Percentiles rank a stretch among this genome's conserved stretches.
Conservation (phyloP, 2,888 invertebrate genomes). For the Hydrotaea cyrtoneurina region DNA sequence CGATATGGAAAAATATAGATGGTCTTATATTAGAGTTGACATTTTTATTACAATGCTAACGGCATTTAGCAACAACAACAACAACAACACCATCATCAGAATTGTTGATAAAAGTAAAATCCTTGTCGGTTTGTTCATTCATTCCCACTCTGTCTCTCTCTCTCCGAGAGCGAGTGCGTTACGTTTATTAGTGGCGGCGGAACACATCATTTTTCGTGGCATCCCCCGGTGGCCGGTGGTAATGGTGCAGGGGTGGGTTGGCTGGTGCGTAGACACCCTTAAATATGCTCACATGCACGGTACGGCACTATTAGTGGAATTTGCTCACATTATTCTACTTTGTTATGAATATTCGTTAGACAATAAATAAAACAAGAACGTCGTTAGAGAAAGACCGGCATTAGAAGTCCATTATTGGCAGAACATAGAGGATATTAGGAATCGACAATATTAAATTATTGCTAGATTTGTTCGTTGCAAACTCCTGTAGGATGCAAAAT, state of each 20-base stretch:
- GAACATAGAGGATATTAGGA: slow-evolving; percentile 7
- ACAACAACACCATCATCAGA: neutral
- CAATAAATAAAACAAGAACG: neutral
- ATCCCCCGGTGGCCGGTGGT: neutral
- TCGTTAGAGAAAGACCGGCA: neutral
- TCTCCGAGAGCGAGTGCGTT: neutral
- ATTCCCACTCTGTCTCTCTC: neutral
- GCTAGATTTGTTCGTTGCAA: neutral
- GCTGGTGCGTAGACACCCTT: slow-evolving; percentile 10
- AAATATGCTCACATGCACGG: too few relatives aligned
- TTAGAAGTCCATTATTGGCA: neutral
- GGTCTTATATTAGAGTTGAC: slow-evolving; percentile 73
- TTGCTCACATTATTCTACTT: slow-evolving; percentile 8
- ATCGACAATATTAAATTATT: slow-evolving; percentile 28
- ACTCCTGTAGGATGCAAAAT: neutral
- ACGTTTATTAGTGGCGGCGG: slow-evolving; percentile 9
- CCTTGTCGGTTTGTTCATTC: neutral
- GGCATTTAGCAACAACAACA: slow-evolving; percentile 65
- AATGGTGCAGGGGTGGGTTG: neutral
- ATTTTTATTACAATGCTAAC: slow-evolving; percentile 79
- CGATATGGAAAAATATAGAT: slow-evolving; percentile 1
- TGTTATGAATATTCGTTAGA: slow-evolving; percentile 17
- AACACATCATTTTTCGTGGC: neutral
- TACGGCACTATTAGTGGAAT: neutral
- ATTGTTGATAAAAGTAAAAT: neutral